Percentiles rank a stretch among this genome's conserved stretches.
Evolutionary conservation across 2,113 vertebrate species (phyloP).

Genomic region (Labeo catla): DNA sequence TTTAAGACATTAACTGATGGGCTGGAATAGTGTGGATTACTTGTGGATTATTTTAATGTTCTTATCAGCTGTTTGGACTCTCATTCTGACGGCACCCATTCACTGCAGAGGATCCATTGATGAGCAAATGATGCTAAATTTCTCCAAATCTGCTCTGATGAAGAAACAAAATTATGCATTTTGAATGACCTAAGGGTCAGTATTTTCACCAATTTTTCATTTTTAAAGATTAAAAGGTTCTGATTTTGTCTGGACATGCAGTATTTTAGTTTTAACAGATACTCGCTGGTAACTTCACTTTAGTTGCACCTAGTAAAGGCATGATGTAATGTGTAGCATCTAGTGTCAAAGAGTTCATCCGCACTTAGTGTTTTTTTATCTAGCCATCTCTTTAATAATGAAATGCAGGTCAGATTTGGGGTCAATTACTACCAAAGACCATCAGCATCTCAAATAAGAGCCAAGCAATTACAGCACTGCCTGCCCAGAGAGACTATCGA

Average conservation of each 20-base stretch:
- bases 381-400: background rate
- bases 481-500: background rate
- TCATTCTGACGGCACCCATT: too few relatives aligned
- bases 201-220: too few relatives aligned
- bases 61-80: too few relatives aligned
- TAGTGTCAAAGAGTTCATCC: background rate
- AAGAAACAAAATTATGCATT: too few relatives aligned
- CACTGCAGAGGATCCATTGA: too few relatives aligned
- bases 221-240: background rate
- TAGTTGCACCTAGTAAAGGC: background rate
- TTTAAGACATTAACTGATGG: too few relatives aligned
- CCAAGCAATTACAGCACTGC: background rate
- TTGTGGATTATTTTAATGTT: too few relatives aligned
- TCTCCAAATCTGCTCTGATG: too few relatives aligned
- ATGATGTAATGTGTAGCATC: background rate
- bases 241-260: background rate
- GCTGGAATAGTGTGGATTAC: too few relatives aligned
- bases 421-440: background rate
- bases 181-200: too few relatives aligned
- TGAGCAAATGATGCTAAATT: too few relatives aligned
- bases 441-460: slow-evolving; percentile 19
- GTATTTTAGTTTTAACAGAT: background rate
- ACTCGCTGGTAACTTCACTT: background rate
- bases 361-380: background rate
- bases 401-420: slow-evolving; percentile 12